A percentile compares a stretch with the other conserved stretches of the same genome.
Evolutionary conservation across 2,888 invertebrate species (phyloP).

Genomic region (Nesidiocoris tenuis): DNA sequence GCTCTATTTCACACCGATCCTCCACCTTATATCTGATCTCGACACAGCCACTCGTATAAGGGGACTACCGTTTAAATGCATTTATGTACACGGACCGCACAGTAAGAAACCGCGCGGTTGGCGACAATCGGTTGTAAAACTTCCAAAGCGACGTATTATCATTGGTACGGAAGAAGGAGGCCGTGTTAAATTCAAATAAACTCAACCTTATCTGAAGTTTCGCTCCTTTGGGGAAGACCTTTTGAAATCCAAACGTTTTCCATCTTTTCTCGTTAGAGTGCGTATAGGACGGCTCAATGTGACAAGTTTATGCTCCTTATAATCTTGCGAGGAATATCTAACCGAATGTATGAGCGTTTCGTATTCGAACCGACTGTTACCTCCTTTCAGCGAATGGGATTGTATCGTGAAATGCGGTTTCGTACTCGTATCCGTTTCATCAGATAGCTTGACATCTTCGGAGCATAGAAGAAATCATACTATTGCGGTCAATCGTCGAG

Average conservation of each 20-base stretch:
- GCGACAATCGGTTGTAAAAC: conserved; percentile 26
- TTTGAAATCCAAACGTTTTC: neutral
- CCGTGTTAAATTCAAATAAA: conserved; percentile 42
- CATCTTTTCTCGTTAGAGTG: conserved; percentile 2
- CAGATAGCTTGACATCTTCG: no score
- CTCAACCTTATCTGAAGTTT: conserved; percentile 29
- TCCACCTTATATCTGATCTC: conserved; percentile 24
- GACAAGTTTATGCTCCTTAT: conserved; percentile 25
- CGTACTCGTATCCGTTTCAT: no score
- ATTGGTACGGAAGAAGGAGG: conserved; percentile 30
- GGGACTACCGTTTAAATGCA: conserved; percentile 39
- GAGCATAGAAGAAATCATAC: no score
- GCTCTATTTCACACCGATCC: conserved; percentile 23
- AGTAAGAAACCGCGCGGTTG: neutral
- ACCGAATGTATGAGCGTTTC: neutral
- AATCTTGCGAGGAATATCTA: neutral
- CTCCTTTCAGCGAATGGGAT: no score
- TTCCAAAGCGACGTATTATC: conserved; percentile 34
- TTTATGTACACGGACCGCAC: conserved; percentile 24
- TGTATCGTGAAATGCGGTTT: no score
- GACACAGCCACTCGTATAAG: conserved; percentile 8
- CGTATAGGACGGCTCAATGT: conserved; percentile 8
- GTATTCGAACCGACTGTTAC: no score
- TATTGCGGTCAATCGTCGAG: no score
- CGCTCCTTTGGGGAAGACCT: conserved; percentile 1